phyloP scores from a whole-genome alignment of 2,797 vertebrate genomes.

The Chlorospingus semifuscus region DNA sequence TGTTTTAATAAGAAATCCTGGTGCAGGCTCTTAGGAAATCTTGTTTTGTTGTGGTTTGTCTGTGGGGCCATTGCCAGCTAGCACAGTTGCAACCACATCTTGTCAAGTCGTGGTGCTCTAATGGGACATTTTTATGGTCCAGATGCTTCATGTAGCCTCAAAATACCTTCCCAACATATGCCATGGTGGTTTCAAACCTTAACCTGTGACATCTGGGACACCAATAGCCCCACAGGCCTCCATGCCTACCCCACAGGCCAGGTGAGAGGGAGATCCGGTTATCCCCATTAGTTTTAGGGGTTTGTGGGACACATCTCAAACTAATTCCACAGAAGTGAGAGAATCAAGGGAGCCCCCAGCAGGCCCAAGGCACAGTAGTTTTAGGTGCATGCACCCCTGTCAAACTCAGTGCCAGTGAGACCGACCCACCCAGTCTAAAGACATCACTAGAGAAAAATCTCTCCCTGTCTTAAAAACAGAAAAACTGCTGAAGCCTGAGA shows the following conservation, averaged over 20 bases:
- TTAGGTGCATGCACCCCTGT: background rate
- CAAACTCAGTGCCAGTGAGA: background rate
- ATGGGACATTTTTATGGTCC: background rate
- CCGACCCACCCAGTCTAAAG: background rate
- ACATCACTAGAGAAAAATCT: background rate
- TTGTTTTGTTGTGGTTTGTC: background rate
- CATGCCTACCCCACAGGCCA: background rate
- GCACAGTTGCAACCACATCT: background rate
- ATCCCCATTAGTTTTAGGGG: background rate
- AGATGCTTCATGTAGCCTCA: background rate
- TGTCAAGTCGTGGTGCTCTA: background rate
- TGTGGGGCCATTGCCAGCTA: background rate
- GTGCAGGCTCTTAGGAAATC: background rate
- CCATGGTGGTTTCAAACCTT: background rate
- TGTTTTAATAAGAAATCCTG: background rate
- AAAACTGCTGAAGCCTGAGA: background rate
- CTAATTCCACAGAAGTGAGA: background rate
- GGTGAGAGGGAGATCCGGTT: background rate
- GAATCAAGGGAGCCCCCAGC: background rate
- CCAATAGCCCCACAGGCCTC: accelerated
- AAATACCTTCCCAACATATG: background rate
- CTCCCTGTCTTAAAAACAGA: background rate
- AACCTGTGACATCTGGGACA: background rate
- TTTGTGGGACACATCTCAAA: background rate
- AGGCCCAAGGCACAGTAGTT: background rate